Percentiles rank a stretch among this genome's conserved stretches.
phyloP scores from a whole-genome alignment of 2,113 vertebrate genomes.

The Enhydra lutris region DNA sequence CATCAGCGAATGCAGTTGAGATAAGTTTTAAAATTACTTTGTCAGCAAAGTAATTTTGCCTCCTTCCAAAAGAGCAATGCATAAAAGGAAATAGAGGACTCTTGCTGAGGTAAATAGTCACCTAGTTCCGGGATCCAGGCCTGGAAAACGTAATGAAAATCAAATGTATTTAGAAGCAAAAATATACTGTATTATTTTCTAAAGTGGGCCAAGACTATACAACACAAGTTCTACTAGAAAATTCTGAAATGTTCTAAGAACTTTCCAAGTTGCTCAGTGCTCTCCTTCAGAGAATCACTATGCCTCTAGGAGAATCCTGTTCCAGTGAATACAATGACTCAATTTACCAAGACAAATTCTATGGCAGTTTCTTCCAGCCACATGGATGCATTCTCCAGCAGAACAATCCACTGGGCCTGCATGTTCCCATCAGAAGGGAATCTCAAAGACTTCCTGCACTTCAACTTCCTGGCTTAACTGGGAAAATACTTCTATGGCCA shows the following conservation, averaged over 20 bases:
- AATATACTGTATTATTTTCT: slow-evolving; percentile 61
- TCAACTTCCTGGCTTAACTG: background rate
- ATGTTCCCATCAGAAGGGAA: background rate
- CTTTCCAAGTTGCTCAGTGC: background rate
- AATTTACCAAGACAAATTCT: background rate
- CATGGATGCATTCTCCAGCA: background rate
- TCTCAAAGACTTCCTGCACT: background rate
- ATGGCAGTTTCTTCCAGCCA: background rate
- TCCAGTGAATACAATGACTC: background rate
- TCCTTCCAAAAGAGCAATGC: slow-evolving; percentile 54
- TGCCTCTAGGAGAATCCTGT: background rate
- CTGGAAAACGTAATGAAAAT: slow-evolving; percentile 59
- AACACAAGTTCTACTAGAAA: slow-evolving; percentile 37
- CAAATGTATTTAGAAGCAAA: slow-evolving; percentile 60
- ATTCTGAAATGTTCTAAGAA: slow-evolving; percentile 9
- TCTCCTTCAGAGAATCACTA: background rate
- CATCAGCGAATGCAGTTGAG: slow-evolving; percentile 24
- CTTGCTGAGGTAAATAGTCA: slow-evolving; percentile 67
- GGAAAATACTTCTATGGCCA: background rate
- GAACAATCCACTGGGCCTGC: background rate
- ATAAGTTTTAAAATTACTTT: slow-evolving; percentile 50
- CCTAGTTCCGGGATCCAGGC: slow-evolving; percentile 44
- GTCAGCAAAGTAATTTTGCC: slow-evolving; percentile 45
- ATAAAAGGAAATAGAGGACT: slow-evolving; percentile 46
- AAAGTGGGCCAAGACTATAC: slow-evolving; percentile 50